Evolutionary conservation across 2,113 vertebrate genomes (phyloP), one percentile per base, ranked within the genome.

Genomic region (Patagioenas fasciata): DNA sequence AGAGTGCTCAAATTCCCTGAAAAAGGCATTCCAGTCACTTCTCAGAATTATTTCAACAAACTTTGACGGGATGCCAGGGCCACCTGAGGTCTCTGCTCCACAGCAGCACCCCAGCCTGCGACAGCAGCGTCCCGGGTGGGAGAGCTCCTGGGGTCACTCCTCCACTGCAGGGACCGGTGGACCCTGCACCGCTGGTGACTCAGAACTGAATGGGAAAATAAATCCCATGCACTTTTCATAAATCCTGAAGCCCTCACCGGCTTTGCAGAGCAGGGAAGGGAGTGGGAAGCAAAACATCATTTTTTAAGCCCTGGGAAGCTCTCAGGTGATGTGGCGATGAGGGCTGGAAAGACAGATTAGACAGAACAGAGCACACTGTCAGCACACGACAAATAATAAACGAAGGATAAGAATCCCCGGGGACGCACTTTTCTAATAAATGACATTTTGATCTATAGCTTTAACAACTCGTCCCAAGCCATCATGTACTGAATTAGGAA

Each of bases 401-500:
- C 4, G 2, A 31, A 61, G 80, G 81, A 14, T 28, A 21, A 84
- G 61, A 31, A 82, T 80, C 91, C 84, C 91, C 0, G 0, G 81
- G 61, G 93, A 95, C 57, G 78, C 80, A n/a, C 78, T 89, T 85
- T 50, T 29, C 91, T 80, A 66, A 80, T 79, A 91, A 94, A 89
- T 44, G 91, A 79, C 86, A 50, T 38, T 93, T 81, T 87, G 94
- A 94, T 95, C 91, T 75, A 38, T 5, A 61, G 87, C 61, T 95
- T 84, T 81, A 81, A 81, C 89, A 84, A 31, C 80, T 92, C 2
- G 1, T 95, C 80, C 86, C 61, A 60, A 89, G 61, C 48, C 77
- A 40, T 65, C 94, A 38, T 26, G 34, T 40, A 36, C 29, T 50
- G 84, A 75, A 25, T 78, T 32, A 69, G 80, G 91, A 29, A 80